Conservation (phyloP, 2,888 invertebrate genomes). For the Trichopria drosophilae region DNA sequence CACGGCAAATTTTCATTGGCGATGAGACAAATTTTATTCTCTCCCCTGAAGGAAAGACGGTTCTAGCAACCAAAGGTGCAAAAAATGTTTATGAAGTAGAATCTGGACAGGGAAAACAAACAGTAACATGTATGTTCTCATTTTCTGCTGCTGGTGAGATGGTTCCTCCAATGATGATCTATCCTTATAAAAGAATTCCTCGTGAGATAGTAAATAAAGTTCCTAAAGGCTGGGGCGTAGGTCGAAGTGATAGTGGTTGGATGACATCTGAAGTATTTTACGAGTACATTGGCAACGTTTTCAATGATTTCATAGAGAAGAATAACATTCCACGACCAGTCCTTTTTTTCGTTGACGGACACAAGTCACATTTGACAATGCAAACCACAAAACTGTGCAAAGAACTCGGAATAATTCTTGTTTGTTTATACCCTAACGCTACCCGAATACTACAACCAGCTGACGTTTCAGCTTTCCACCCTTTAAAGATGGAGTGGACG, state of each 20-base stretch:
- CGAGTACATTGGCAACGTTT: slow-evolving; percentile 27
- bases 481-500: slow-evolving; percentile 33
- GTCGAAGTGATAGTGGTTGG: slow-evolving; percentile 16
- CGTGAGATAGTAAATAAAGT: slow-evolving; percentile 10
- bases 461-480: slow-evolving; percentile 33
- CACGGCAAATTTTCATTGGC: slow-evolving; percentile 41
- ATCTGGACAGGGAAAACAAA: slow-evolving; percentile 15
- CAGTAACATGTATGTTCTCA: slow-evolving; percentile 20
- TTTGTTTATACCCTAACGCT: slow-evolving; percentile 36
- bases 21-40: slow-evolving; percentile 45
- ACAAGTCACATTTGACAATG: slow-evolving; percentile 36
- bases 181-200: slow-evolving; percentile 22
- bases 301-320: slow-evolving; percentile 10
- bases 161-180: slow-evolving; percentile 26
- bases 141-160: slow-evolving; percentile 20
- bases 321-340: slow-evolving; percentile 26
- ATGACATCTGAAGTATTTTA: slow-evolving; percentile 27
- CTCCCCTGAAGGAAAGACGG: slow-evolving; percentile 40
- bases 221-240: slow-evolving; percentile 11
- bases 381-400: slow-evolving; percentile 35
- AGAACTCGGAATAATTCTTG: slow-evolving; percentile 38
- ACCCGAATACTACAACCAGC: slow-evolving; percentile 36
- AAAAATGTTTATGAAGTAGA: slow-evolving; percentile 28
- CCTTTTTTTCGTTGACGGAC: slow-evolving; percentile 35
- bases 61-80: slow-evolving; percentile 31